Evolutionary conservation across 2,113 vertebrate genomes (phyloP).

Genomic region (Lycocorax pyrrhopterus): DNA sequence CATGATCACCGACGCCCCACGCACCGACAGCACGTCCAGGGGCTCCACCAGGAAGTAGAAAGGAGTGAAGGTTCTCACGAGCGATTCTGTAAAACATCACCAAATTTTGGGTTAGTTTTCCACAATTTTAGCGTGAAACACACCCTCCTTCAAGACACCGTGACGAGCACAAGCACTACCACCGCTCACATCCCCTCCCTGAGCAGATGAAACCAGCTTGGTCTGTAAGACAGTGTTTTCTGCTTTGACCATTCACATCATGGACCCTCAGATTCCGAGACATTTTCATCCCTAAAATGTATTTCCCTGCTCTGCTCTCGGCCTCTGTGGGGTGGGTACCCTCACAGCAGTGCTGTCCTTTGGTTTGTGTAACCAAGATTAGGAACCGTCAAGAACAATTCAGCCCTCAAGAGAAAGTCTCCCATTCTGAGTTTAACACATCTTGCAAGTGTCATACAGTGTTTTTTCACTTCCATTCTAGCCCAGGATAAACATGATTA

Average conservation of each 20-base stretch:
- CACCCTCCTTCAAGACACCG: fast-evolving
- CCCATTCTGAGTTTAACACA: not conserved
- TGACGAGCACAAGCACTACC: fast-evolving
- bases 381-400: not conserved
- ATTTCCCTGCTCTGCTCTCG: not conserved
- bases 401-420: not conserved
- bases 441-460: not conserved
- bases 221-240: fast-evolving
- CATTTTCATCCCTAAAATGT: not conserved
- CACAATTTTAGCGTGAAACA: fast-evolving
- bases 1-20: constrained; percentile 81
- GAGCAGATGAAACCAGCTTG: fast-evolving
- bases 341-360: not conserved
- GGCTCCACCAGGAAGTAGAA: constrained; percentile 94
- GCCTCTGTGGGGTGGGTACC: not conserved
- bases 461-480: not conserved
- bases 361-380: not conserved
- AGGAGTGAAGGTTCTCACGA: constrained; percentile 83
- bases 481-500: not conserved
- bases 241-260: not conserved
- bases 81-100: constrained; percentile 69
- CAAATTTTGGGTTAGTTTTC: not conserved
- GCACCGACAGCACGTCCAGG: constrained; percentile 78
- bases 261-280: not conserved
- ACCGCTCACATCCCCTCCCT: fast-evolving